Evolutionary conservation across 35 echinoderm and acorn worm species (phyloP), one percentile per base, ranked within the genome.

Genomic region (Ophiothrix spiculata): DNA sequence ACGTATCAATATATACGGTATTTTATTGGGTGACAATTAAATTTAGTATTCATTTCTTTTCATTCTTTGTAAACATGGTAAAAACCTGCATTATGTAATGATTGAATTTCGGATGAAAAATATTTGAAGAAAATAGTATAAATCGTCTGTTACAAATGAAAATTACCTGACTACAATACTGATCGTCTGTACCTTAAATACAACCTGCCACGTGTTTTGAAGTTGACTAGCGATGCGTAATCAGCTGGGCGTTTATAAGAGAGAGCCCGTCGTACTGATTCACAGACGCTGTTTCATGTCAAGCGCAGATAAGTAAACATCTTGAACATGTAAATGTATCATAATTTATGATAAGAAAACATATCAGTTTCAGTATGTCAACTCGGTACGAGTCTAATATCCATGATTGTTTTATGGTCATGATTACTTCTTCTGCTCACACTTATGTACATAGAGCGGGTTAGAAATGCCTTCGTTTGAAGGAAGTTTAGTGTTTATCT

Each of bases 291-390:
- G 60, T 69, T 69, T 28, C 60, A 69, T 69, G 60, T 69, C 60
- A 69, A 69, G 60, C 60, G 60, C 4, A n/a, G 60, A 69, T 25
- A 69, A 69, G 60, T 69, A 69, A 69, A 69, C 60, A 69, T 69
- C 60, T 69, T 69, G 16, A n/a, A 15, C 60, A 69, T 69, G 60
- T 69, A 69, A 25, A 69, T 69, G 60, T 69, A 69, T 69, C 60
- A 69, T 69, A 69, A 69, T 69, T 69, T 69, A 69, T 69, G 60
- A 69, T 69, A 69, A 69, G 60, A 69, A 69, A 69, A 69, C 60
- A 69, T 6, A 69, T 69, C 60, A 28, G 60, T 69, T 69, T 25
- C 60, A 69, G 16, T 28, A 69, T 25, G 45, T 54, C 45, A 54
- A 54, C 45, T 8, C 45, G 45, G 21, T n/a, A 28, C 60, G 17